Percentiles rank a stretch among this genome's conserved stretches.
Evolutionary conservation across 2,888 invertebrate species (phyloP).

Genomic region (Sturmia bella): DNA sequence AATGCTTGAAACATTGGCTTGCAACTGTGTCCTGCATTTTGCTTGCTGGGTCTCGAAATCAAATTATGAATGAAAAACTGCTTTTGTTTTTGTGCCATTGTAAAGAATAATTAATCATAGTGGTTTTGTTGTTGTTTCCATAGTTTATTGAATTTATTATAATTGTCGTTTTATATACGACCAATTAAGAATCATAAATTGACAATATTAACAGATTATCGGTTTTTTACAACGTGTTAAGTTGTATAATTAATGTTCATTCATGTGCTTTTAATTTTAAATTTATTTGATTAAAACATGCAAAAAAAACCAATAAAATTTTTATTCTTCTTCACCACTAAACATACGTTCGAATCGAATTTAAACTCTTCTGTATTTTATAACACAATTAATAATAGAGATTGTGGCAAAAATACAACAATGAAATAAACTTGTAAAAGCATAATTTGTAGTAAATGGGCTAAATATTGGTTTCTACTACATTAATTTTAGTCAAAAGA

Average conservation of each 20-base stretch:
- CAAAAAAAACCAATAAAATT: constrained; percentile 14
- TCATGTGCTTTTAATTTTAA: constrained; percentile 51
- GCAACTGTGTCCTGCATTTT: no score
- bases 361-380: constrained; percentile 16
- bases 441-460: constrained; percentile 25
- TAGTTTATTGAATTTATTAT: constrained; percentile 59
- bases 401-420: constrained; percentile 17
- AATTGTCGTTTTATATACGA: constrained; percentile 66
- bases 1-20: no score
- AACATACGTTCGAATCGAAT: not conserved
- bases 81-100: constrained; percentile 3
- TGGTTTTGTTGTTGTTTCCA: constrained; percentile 1
- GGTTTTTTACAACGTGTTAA: constrained; percentile 62
- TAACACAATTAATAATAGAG: constrained; percentile 48
- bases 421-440: constrained; percentile 29
- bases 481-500: constrained; percentile 39
- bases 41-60: no score
- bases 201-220: constrained; percentile 70
- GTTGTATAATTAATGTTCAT: constrained; percentile 65
- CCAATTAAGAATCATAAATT: constrained; percentile 69
- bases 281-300: constrained; percentile 35
- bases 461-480: constrained; percentile 51
- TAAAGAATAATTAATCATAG: constrained; percentile 49
- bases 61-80: no score
- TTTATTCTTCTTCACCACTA: not conserved